Evolutionary conservation across 2,888 invertebrate species (phyloP).

Genomic region (Catocala fraxini): DNA sequence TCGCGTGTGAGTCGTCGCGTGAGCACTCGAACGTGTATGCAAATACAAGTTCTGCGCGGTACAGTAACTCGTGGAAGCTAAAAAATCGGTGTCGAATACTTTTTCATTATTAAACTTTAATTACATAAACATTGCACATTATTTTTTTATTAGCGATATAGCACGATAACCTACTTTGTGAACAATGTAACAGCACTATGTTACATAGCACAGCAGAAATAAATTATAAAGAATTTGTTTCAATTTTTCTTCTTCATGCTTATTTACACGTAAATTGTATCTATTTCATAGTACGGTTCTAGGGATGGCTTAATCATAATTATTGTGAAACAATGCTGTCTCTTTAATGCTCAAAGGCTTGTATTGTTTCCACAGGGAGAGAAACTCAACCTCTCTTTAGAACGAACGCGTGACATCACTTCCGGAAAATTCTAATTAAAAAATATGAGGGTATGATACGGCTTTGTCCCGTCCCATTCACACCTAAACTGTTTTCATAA

Average conservation of each 20-base stretch:
- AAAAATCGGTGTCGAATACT: constrained; percentile 40
- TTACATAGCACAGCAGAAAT: not conserved
- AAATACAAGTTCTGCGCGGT: constrained; percentile 44
- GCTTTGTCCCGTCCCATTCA: constrained; percentile 12
- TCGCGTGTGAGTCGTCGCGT: constrained; percentile 50
- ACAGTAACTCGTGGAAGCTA: constrained; percentile 34
- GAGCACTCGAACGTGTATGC: constrained; percentile 43
- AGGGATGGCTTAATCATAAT: not conserved
- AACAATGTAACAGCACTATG: not conserved
- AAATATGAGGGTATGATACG: constrained; percentile 15
- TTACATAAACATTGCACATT: constrained; percentile 35
- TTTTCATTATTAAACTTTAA: constrained; percentile 38
- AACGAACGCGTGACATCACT: not conserved
- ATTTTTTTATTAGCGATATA: constrained; percentile 20
- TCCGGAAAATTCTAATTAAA: constrained; percentile 15
- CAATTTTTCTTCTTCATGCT: too few relatives aligned
- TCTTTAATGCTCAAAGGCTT: constrained; percentile 3
- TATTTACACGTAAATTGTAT: too few relatives aligned
- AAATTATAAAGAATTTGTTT: too few relatives aligned
- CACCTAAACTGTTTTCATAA: constrained; percentile 16
- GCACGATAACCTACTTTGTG: constrained; percentile 38
- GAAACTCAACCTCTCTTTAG: constrained; percentile 5
- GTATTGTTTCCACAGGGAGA: not conserved
- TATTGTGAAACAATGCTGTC: not conserved
- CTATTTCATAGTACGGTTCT: not conserved